phyloP scores from a whole-genome alignment of 2,797 vertebrate species.

The Cryptoblepharus egeriae region DNA sequence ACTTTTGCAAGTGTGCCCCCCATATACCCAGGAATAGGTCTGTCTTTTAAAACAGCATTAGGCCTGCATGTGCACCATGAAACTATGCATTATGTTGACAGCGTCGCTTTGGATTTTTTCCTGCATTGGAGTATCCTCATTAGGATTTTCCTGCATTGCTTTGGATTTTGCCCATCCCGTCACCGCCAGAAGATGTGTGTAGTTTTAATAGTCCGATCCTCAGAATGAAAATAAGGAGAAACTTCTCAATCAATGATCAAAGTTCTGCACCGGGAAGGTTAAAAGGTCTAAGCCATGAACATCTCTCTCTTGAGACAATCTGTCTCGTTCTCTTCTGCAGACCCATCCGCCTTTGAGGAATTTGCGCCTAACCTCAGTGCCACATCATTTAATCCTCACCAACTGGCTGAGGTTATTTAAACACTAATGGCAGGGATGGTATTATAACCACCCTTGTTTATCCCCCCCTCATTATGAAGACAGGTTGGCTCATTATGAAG shows the following conservation, averaged over 20 bases:
- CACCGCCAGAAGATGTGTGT: not conserved
- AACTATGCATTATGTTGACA: no score
- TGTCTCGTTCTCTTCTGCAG: conserved; percentile 17
- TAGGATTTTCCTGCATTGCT: no score
- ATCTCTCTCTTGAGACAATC: not conserved
- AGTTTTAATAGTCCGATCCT: conserved; percentile 1
- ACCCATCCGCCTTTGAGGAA: not conserved
- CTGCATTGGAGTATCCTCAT: no score
- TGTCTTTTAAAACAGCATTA: no score
- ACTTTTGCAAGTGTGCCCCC: no score
- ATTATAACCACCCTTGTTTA: conserved; percentile 26
- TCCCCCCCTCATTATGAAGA: conserved; percentile 31
- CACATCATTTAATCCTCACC: conserved; percentile 15
- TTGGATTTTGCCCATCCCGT: not conserved
- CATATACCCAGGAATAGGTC: no score
- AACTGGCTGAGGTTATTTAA: conserved; percentile 46
- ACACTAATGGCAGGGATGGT: conserved; percentile 9
- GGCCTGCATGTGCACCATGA: no score
- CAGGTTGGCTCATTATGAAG: not conserved
- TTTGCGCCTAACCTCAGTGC: not conserved
- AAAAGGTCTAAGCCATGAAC: not conserved
- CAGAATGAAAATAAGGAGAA: not conserved
- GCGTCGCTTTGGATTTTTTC: not conserved
- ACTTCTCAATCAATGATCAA: conserved; percentile 10
- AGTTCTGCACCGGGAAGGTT: conserved; percentile 12